Evolutionary conservation across 2,113 vertebrate species (phyloP), one percentile per base, ranked within the genome.

Genomic region (Syngnathus scovelli): DNA sequence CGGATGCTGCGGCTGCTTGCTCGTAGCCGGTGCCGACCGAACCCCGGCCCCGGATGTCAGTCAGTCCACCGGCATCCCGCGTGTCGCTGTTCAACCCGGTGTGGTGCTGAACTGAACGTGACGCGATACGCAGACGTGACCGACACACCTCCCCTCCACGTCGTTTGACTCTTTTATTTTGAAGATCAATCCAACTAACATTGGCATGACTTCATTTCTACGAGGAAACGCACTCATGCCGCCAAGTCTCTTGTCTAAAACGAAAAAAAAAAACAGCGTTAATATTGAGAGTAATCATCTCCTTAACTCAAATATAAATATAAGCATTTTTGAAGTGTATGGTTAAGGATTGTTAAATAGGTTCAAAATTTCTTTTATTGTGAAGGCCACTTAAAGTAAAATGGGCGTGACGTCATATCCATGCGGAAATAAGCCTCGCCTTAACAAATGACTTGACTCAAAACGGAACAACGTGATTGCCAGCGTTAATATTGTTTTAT

Each of bases 71-170:
- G 33, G 69, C 76, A 76, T 80, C 78, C 72, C 69, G 70, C 6
- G 81, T 72, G 85, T 82, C 89, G 86, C 87, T 89, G 87, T 90
- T 84, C 88, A 84, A 74, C 55, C 41, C 70, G 85, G 76, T 67
- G 70, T 75, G 87, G 88, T 89, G 89, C 87, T 89, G 88, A 89
- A 88, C 78, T 69, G 77, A 83, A 77, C 70, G 64, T 71, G 6
- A 27, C 16, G 11, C 12, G 18, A 68, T 43, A 75, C 76, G 78
- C 85, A 84, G 87, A 86, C 85, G 76, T 48, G 39, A 51, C 64
- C 83, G 70, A 71, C 63, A 71, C 63, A 66, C 21, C 64, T 75
- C 77, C 64, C 78, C 77, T 78, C 77, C 69, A 18, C 15, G 16
- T 49, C 19, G 48, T n/a, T 7, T 6, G 46, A 15, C 4, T 5